phyloP scores from a whole-genome alignment of 2,113 vertebrate genomes.

The Synodontis membranacea region DNA sequence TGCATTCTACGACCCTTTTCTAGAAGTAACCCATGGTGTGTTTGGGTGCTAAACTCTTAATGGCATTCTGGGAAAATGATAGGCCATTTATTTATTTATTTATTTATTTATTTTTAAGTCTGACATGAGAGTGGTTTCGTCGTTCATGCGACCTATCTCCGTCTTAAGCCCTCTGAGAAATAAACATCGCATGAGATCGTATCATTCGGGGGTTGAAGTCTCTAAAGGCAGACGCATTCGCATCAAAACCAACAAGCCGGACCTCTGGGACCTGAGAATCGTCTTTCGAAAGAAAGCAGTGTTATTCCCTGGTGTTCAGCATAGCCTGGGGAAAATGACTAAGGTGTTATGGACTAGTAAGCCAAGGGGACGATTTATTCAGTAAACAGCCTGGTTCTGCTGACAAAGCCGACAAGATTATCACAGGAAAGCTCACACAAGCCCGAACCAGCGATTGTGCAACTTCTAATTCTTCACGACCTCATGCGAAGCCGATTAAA shows the following conservation, averaged over 20 bases:
- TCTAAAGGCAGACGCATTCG: not conserved
- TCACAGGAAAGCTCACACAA: not conserved
- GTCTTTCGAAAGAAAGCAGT: not conserved
- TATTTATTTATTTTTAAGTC: no score
- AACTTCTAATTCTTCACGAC: slow-evolving; percentile 4
- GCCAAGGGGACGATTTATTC: slow-evolving; percentile 23
- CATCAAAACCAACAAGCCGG: slow-evolving; percentile 40
- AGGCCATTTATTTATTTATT: no score
- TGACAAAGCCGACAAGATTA: slow-evolving; percentile 5
- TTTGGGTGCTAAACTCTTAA: slow-evolving; percentile 14
- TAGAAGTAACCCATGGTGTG: not conserved
- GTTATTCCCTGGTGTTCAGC: not conserved
- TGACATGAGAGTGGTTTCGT: not conserved
- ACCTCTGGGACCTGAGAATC: slow-evolving; percentile 32
- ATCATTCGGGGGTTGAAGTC: slow-evolving; percentile 45
- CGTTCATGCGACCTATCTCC: slow-evolving; percentile 21
- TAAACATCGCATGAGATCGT: slow-evolving; percentile 44
- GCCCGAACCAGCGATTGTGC: slow-evolving; percentile 8
- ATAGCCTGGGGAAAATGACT: slow-evolving; percentile 14
- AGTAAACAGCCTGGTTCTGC: slow-evolving; percentile 19
- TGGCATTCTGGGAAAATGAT: not conserved
- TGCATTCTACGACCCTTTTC: not conserved
- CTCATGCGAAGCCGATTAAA: slow-evolving; percentile 14
- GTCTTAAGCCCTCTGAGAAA: slow-evolving; percentile 39
- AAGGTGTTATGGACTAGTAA: slow-evolving; percentile 19